phyloP scores from a whole-genome alignment of 1,140 invertebrate species.

The Drosophila neocordata region DNA sequence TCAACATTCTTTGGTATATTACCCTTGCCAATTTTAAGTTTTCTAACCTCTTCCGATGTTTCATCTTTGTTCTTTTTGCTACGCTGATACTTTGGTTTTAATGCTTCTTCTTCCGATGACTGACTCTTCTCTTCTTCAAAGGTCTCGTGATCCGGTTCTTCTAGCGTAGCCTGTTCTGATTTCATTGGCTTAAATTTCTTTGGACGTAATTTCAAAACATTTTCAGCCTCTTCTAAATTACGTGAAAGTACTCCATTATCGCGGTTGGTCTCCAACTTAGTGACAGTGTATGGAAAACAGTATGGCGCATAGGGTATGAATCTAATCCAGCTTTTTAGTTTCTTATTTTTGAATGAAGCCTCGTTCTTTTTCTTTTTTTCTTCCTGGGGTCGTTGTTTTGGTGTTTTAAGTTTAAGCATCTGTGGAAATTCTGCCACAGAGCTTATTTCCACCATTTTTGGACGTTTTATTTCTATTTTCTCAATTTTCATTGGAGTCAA shows the following conservation, averaged over 20 bases:
- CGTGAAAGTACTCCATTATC: conserved; percentile 73
- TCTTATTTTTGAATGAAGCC: conserved; percentile 68
- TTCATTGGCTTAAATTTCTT: conserved; percentile 67
- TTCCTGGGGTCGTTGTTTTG: conserved; percentile 80
- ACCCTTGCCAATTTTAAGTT: conserved; percentile 72
- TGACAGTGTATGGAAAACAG: conserved; percentile 59
- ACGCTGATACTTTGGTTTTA: conserved; percentile 65
- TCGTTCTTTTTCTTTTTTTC: conserved; percentile 82
- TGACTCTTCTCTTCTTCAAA: conserved; percentile 45
- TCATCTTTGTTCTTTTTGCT: conserved; percentile 52
- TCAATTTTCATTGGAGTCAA: conserved; percentile 76
- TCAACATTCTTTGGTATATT: conserved; percentile 60
- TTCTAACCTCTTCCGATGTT: conserved; percentile 39
- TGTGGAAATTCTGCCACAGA: conserved; percentile 73
- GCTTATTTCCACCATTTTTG: conserved; percentile 68
- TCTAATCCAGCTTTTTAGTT: conserved; percentile 76
- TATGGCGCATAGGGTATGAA: conserved; percentile 75
- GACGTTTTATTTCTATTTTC: conserved; percentile 63
- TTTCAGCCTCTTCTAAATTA: conserved; percentile 74
- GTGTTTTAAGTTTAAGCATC: conserved; percentile 77
- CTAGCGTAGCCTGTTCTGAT: conserved; percentile 51
- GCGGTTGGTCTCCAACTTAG: conserved; percentile 54
- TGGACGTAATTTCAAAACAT: conserved; percentile 59
- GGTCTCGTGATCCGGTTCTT: conserved; percentile 49
- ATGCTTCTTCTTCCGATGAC: conserved; percentile 37